A percentile compares a stretch with the other conserved stretches of the same genome.
These are phyloP conservation scores for Nibea coibor DNA, from an alignment of 2,113 vertebrate genomes.

Conservation along the genomic window DNA sequence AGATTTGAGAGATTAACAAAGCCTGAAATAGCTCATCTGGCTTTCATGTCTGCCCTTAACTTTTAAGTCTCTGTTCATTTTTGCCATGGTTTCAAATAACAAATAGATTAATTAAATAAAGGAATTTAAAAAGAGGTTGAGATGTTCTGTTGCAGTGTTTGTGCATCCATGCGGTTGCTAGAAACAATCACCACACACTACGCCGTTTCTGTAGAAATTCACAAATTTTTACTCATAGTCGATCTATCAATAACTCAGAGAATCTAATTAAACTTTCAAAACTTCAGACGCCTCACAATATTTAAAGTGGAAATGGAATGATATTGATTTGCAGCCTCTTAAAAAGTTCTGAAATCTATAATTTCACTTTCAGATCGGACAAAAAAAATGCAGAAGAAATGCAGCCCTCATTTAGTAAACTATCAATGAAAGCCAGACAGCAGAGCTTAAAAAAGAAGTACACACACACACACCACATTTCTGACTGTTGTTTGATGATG, in stretches of 20 bases:
- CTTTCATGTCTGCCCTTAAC: background rate
- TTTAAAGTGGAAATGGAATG: slow-evolving; percentile 9
- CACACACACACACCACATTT: background rate
- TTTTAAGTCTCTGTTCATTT: background rate
- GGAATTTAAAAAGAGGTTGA: background rate
- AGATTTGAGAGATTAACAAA: slow-evolving; percentile 9
- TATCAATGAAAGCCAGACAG: background rate
- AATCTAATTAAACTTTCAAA: slow-evolving; percentile 4
- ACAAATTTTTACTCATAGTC: background rate
- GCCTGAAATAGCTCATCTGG: background rate
- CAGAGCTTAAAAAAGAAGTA: background rate
- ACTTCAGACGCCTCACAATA: slow-evolving; percentile 14
- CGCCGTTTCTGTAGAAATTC: background rate
- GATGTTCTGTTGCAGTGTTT: background rate
- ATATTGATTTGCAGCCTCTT: slow-evolving; percentile 24
- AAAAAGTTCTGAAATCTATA: background rate
- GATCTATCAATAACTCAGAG: slow-evolving; percentile 6
- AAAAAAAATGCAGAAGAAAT: background rate
- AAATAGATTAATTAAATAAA: background rate
- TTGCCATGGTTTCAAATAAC: background rate
- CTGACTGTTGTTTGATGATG: background rate
- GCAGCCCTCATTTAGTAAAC: background rate
- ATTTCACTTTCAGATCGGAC: background rate
- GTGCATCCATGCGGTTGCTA: background rate
- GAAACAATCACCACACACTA: background rate